Evolutionary conservation across 2,888 invertebrate genomes (phyloP), one percentile per base, ranked within the genome.

Genomic region (Unio delphinus): DNA sequence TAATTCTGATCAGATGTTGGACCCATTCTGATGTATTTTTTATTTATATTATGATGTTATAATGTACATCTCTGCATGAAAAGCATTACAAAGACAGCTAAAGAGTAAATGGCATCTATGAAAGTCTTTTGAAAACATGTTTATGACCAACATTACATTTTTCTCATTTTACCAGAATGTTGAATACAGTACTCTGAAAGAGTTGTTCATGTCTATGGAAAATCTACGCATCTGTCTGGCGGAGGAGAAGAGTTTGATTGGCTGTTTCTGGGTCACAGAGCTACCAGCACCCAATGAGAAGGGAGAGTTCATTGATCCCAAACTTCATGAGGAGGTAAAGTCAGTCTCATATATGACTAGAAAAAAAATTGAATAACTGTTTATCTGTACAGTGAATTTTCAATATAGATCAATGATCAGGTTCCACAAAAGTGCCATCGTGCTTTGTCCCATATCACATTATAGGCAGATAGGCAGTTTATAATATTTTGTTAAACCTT

Each of bases 111-210:
- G 23, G 15, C 23, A 28, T 5, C 6, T 18, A 20, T 20, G 20
- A 23, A 11, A 26, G 30, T 20, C 4, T 28, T 5, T 60, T 26
- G 18, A n/a, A 45, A 8, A 23, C 23, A 15, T 11, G 8, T 45
- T 45, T 45, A 45, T 15, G 11, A 45, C 3, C 2, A 45, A 15
- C 45, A 45, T 45, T 11, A 34, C 34, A 8, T 61, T 7, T 61
- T 61, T 45, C 30, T 69, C 55, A 63, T 23, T 68, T 26, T 75
- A 66, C 7, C 81, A 88, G 88, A 87, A 84, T 73, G 64, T 84
- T 45, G 88, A 88, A 70, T 87, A 87, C 82, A 83, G 84, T 69
- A 87, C 85, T 7, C 71, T 88, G 73, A 82, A 85, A 72, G 85
- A 86, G 67, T 64, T 86, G 20, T 79, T 81, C 4, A 73, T 83